A percentile compares a stretch with the other conserved stretches of the same genome.
Evolutionary conservation across 1,140 invertebrate species (phyloP).

Genomic region (Streblospio benedicti): DNA sequence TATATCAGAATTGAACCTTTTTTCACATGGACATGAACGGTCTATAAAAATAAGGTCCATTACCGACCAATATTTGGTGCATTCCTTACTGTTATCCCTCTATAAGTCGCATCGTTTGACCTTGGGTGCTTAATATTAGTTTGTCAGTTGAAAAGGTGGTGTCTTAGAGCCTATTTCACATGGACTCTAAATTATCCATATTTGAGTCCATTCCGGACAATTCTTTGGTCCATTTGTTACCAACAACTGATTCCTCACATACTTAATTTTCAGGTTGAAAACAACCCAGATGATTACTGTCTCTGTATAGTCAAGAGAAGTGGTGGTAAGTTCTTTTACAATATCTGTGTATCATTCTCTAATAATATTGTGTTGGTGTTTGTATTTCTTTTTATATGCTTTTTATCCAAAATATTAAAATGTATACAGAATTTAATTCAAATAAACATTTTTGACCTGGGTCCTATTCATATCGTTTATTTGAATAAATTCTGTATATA

Average conservation of each 20-base stretch:
- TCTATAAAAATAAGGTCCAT: no score
- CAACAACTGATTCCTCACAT: not conserved
- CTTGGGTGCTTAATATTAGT: not conserved
- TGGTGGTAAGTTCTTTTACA: conserved; percentile 55
- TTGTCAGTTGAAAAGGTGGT: not conserved
- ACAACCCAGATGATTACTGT: conserved; percentile 68
- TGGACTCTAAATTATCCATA: conserved; percentile 1
- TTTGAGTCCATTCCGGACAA: no score
- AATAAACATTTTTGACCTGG: no score
- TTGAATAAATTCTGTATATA: no score
- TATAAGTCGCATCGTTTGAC: not conserved
- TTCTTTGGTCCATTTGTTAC: not conserved
- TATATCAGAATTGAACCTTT: not conserved
- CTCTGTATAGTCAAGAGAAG: conserved; percentile 73
- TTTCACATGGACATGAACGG: no score
- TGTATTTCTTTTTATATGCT: no score
- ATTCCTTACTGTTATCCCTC: not conserved
- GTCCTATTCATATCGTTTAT: no score
- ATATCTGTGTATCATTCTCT: no score
- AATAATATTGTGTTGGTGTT: no score
- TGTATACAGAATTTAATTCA: no score
- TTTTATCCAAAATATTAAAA: no score
- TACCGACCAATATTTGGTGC: no score
- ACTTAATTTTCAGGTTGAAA: conserved; percentile 51
- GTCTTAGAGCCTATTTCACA: not conserved